Evolutionary conservation across 2,113 vertebrate genomes (phyloP).

Genomic region (Erythrolamprus reginae): DNA sequence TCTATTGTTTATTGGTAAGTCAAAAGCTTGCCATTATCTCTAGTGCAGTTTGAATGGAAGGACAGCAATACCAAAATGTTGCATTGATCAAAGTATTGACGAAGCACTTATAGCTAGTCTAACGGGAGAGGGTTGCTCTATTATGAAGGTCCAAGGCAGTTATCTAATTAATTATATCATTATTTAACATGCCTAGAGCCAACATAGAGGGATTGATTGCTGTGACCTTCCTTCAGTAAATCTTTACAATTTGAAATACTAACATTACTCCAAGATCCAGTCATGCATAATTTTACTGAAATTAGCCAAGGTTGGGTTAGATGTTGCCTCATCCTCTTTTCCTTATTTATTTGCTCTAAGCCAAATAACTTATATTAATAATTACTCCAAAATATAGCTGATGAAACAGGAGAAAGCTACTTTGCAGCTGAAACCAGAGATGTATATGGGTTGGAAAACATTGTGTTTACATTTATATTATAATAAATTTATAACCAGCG

Average conservation of each 20-base stretch:
- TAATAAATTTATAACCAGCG: not conserved
- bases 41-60: not conserved
- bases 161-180: not conserved
- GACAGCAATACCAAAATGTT: not conserved
- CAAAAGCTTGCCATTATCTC: not conserved
- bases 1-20: not conserved
- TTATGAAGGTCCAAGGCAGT: not conserved
- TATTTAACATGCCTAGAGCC: not conserved
- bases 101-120: not conserved
- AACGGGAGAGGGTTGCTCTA: not conserved
- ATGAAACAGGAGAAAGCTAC: not conserved
- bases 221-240: not conserved
- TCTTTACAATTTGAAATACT: not conserved
- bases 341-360: not conserved
- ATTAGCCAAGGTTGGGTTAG: not conserved
- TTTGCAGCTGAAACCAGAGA: not conserved
- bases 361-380: not conserved
- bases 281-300: not conserved
- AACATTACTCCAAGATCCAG: not conserved
- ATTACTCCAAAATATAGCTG: not conserved
- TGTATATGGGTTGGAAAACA: not conserved
- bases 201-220: conserved; percentile 1
- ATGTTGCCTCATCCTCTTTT: not conserved
- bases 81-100: not conserved
- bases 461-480: not conserved